Evolutionary conservation across 2,113 vertebrate genomes (phyloP).

Genomic region (Lepus europaeus): DNA sequence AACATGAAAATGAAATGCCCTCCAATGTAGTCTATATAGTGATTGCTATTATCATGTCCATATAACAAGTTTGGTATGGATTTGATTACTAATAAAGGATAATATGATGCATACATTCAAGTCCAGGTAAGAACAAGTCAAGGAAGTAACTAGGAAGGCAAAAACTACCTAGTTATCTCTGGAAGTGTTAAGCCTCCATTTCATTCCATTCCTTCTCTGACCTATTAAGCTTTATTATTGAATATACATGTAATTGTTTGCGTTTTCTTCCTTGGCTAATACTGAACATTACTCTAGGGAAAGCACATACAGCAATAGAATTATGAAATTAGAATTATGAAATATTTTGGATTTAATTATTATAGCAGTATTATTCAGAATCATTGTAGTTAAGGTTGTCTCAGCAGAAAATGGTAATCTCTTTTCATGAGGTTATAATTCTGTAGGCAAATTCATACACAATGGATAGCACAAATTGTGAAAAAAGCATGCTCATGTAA

Average conservation of each 20-base stretch:
- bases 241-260: conserved; percentile 87
- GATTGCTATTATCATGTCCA: background rate
- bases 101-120: conserved; percentile 64
- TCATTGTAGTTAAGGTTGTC: conserved; percentile 58
- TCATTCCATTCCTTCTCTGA: conserved; percentile 84
- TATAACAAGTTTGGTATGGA: conserved; percentile 42
- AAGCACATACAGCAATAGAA: conserved; percentile 59
- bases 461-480: conserved; percentile 15
- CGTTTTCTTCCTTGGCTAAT: conserved; percentile 86
- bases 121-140: conserved; percentile 76
- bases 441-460: conserved; percentile 77
- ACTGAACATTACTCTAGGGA: conserved; percentile 83
- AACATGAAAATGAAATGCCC: conserved; percentile 39
- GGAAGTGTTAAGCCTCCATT: conserved; percentile 82
- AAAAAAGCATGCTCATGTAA: background rate
- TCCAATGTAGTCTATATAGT: conserved; percentile 52
- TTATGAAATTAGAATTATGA: conserved; percentile 83
- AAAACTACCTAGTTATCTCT: conserved; percentile 68
- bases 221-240: conserved; percentile 85
- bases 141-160: conserved; percentile 77
- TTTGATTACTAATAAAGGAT: conserved; percentile 77
- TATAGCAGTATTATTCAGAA: conserved; percentile 79
- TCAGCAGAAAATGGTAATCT: conserved; percentile 83
- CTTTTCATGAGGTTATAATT: conserved; percentile 83
- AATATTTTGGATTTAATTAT: conserved; percentile 86